Evolutionary conservation across 2,797 vertebrate species (phyloP), one percentile per base, ranked within the genome.

Genomic region (Prunella strophiata): DNA sequence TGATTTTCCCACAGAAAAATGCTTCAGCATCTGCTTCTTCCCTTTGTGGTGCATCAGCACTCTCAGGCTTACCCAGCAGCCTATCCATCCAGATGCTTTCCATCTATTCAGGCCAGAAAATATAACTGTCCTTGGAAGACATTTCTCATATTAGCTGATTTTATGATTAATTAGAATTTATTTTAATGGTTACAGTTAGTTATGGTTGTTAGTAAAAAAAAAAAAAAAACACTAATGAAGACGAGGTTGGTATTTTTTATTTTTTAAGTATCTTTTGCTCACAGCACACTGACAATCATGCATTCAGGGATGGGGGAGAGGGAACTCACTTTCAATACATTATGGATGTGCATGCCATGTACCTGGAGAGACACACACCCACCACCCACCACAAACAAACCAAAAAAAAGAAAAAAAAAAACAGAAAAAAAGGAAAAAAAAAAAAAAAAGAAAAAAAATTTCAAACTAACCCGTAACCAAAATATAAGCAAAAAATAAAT

Each of bases 271-370:
- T 97, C 96, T 93, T 96, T 95, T 95, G 95, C 95, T 97, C 96
- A 97, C 43, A 1, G 94, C 97, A 98, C 98, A 96, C 98, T 98
- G 98, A 98, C 94, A 54, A 96, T 98, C 98, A 98, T 98, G 98
- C 98, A 97, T 97, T 96, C 97, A 16, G 94, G 97, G 91, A 92
- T 66, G 78, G 58, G 83, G 55, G 52, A 61, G 55, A 73, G 87
- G 87, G 72, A 77, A 91, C 94, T 97, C 79, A 81, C 96, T 97
- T 97, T 95, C 96, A 97, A 97, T 92, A 97, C 88, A 93, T 98
- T 97, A 97, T 98, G 97, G 97, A 98, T 98, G 98, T 97, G 98
- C 98, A 99, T 99, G 98, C 98, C 94, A 97, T 98, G 97, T 96
- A 97, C 91, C 91, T 95, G 92, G 52, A 79, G 74, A 92, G 80